These are phyloP conservation scores for Epinephelus coioides DNA, from an alignment of 2,797 vertebrate genomes.

Conservation along the genomic window DNA sequence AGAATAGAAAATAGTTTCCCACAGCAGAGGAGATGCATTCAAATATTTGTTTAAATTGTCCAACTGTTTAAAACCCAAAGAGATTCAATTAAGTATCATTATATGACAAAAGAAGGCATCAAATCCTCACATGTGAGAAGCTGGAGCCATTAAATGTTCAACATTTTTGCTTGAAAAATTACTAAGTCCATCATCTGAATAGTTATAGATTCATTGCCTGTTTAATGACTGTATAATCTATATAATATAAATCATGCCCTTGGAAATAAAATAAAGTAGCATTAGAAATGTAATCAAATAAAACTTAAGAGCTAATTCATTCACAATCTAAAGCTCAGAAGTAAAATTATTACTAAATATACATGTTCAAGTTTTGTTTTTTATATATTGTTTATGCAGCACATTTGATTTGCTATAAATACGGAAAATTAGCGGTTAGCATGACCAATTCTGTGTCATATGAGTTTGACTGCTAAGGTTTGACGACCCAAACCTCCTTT, in stretches of 20 bases:
- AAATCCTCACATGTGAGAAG: neutral
- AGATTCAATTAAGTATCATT: neutral
- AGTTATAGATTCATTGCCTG: neutral
- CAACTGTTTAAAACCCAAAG: neutral
- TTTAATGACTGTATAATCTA: neutral
- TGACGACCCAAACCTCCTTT: neutral
- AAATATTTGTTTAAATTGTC: neutral
- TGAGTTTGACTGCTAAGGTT: conserved; percentile 9
- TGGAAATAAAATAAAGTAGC: conserved; percentile 1
- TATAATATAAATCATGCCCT: neutral
- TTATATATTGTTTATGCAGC: neutral
- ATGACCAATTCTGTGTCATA: neutral
- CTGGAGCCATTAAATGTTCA: neutral
- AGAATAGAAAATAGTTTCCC: neutral
- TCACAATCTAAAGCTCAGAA: neutral
- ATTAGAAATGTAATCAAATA: neutral
- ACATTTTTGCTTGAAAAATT: neutral
- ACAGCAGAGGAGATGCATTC: neutral
- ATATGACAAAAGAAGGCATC: neutral
- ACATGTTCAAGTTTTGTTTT: neutral
- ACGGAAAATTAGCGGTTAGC: neutral
- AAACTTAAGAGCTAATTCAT: neutral
- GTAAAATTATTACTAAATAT: neutral
- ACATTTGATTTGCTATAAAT: neutral
- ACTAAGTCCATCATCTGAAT: neutral